Percentiles rank a stretch among this genome's conserved stretches.
phyloP scores from a whole-genome alignment of 35 echinoderm and acorn worm genomes.

The Amphiura filiformis region DNA sequence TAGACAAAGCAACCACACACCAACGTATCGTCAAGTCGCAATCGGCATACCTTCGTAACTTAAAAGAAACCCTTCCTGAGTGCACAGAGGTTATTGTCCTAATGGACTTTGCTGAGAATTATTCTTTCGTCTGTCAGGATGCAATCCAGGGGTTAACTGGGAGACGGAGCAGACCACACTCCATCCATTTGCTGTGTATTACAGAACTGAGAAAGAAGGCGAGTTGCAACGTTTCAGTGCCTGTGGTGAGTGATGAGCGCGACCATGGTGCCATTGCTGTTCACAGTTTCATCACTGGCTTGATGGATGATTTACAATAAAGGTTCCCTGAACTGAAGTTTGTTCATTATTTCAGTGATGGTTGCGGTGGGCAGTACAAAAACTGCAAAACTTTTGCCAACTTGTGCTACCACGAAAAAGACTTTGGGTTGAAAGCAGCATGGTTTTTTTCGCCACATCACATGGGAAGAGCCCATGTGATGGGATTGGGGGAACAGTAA shows the following conservation, averaged over 20 bases:
- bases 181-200: conserved; percentile 36
- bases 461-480: conserved; percentile 29
- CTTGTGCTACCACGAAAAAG: conserved; percentile 20
- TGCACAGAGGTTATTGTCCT: conserved; percentile 5
- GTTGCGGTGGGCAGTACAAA: conserved; percentile 30
- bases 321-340: neutral
- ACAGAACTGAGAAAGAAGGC: neutral
- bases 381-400: conserved; percentile 24
- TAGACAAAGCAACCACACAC: neutral
- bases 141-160: conserved; percentile 35
- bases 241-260: neutral
- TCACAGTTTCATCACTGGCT: neutral
- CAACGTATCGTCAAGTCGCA: neutral
- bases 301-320: neutral
- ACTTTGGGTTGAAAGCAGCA: conserved; percentile 26
- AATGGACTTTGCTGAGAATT: conserved; percentile 26
- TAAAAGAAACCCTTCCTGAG: neutral
- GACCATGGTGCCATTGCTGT: neutral
- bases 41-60: neutral
- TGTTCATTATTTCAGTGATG: conserved; percentile 33
- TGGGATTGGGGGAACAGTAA: conserved; percentile 39
- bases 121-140: conserved; percentile 31
- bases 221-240: neutral
- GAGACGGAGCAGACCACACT: conserved; percentile 34
- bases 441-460: neutral